phyloP scores from a whole-genome alignment of 2,797 vertebrate species.

The Cirrhinus molitorella region DNA sequence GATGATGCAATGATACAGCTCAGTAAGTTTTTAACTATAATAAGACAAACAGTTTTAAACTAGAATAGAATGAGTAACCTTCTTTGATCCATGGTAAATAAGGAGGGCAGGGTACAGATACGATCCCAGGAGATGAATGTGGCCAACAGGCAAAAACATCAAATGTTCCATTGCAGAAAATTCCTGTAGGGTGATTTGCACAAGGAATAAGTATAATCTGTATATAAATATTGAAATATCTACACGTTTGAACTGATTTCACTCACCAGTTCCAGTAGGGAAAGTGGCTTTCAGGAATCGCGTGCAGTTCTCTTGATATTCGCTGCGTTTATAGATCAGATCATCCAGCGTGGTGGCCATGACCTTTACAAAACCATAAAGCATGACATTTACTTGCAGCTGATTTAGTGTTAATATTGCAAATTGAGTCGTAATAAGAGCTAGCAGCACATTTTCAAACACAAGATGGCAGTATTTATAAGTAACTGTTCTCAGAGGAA shows the following conservation, averaged over 20 bases:
- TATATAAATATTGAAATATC: not conserved
- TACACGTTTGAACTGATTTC: not conserved
- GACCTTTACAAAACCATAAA: constrained; percentile 68
- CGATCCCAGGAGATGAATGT: constrained; percentile 88
- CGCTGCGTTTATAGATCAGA: constrained; percentile 81
- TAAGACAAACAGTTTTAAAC: not conserved
- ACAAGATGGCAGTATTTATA: constrained; percentile 57
- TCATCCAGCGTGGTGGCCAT: constrained; percentile 83
- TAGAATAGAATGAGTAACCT: constrained; percentile 61
- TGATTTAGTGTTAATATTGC: not conserved
- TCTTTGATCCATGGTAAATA: constrained; percentile 87
- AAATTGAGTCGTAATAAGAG: not conserved
- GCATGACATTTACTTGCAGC: not conserved
- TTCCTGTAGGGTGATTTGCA: constrained; percentile 71
- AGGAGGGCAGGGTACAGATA: constrained; percentile 90
- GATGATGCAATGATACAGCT: not conserved
- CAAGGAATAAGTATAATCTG: not conserved
- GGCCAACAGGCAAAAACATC: constrained; percentile 93
- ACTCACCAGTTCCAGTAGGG: constrained; percentile 80
- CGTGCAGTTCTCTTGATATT: constrained; percentile 87
- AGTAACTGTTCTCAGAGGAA: not conserved
- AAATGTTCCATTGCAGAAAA: constrained; percentile 89
- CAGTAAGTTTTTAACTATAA: not conserved
- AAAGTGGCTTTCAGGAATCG: constrained; percentile 70
- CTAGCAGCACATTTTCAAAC: not conserved